These are phyloP conservation scores for Hypomecis atomaria DNA, from an alignment of 2,888 invertebrate genomes.

Conservation along the genomic window DNA sequence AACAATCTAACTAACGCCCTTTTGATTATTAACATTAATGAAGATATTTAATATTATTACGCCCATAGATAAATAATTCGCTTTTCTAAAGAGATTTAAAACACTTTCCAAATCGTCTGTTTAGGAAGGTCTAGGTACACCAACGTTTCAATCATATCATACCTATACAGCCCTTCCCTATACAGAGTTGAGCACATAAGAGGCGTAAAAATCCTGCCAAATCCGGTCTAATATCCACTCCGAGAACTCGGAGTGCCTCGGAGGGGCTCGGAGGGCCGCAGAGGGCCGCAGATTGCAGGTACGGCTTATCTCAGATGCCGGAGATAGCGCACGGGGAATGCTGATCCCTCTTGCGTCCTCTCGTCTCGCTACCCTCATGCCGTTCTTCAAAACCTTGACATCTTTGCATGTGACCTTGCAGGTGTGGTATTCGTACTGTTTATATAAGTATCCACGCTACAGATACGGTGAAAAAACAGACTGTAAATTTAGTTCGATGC, in stretches of 20 bases:
- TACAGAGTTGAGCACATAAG: constrained; percentile 20
- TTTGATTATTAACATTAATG: too few species aligned
- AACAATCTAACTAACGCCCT: too few species aligned
- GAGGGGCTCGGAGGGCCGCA: constrained; percentile 10
- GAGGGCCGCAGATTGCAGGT: constrained; percentile 38
- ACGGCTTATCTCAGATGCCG: constrained; percentile 32
- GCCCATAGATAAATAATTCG: too few species aligned
- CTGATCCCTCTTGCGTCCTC: constrained; percentile 32
- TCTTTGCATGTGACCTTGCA: constrained; percentile 10
- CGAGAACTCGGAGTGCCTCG: constrained; percentile 1
- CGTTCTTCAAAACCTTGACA: constrained; percentile 19
- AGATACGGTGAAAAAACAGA: too few species aligned
- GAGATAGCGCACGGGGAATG: constrained; percentile 41
- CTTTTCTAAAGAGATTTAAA: too few species aligned
- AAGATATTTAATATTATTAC: too few species aligned
- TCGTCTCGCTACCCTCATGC: not conserved
- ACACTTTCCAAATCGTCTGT: too few species aligned
- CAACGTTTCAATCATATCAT: constrained; percentile 4
- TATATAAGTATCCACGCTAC: too few species aligned
- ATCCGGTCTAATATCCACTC: constrained; percentile 33
- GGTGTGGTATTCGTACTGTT: too few species aligned
- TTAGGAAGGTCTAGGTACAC: too few species aligned
- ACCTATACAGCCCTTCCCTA: constrained; percentile 9
- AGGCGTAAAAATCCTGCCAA: constrained; percentile 23
- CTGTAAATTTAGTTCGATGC: too few species aligned